Conservation (phyloP, 2,113 vertebrate genomes). For the Melanerpes aurifrons region DNA sequence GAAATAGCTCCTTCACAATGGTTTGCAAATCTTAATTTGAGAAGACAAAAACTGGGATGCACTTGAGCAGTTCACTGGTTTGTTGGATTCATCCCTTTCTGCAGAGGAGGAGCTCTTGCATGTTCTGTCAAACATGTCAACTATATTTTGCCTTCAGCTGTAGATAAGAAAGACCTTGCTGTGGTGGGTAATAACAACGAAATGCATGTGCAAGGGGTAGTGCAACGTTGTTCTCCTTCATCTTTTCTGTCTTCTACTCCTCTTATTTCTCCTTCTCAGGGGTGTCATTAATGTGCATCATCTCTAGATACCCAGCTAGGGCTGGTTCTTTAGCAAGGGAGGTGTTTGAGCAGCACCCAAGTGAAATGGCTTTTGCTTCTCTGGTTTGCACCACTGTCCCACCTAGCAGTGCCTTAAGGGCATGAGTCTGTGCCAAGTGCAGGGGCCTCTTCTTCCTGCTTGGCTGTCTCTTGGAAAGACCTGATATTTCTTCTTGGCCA, state of each 20-base stretch:
- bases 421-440: not conserved
- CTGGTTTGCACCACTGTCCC: not conserved
- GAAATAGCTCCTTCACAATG: not conserved
- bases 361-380: not conserved
- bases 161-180: not conserved
- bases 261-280: not conserved
- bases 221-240: not conserved
- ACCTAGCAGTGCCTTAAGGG: not conserved
- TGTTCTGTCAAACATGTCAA: not conserved
- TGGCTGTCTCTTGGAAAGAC: not conserved
- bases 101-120: not conserved
- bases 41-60: not conserved
- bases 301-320: not conserved
- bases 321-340: not conserved
- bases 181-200: not conserved
- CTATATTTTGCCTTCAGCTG: not conserved
- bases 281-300: not conserved
- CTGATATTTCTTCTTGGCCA: not conserved
- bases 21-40: not conserved
- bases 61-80: not conserved
- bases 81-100: not conserved
- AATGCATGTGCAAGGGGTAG: not conserved
- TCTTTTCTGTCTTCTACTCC: not conserved
- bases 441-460: not conserved
- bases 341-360: not conserved